Percentiles rank a stretch among this genome's conserved stretches.
Evolutionary conservation across 2,113 vertebrate species (phyloP).

Genomic region (Lepisosteus oculatus): DNA sequence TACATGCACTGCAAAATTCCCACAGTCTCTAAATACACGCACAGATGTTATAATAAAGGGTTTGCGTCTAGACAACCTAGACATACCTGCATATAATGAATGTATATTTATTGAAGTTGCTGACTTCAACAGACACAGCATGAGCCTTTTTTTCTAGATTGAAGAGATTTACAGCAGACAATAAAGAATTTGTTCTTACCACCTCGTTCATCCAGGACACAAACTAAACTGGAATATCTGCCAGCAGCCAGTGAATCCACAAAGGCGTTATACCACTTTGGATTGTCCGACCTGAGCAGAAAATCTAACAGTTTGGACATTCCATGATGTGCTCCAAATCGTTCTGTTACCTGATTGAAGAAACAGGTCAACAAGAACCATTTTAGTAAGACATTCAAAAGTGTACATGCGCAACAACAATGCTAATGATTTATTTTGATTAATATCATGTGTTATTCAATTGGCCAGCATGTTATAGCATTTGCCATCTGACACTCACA

Average conservation of each 20-base stretch:
- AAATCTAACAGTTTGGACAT: constrained; percentile 2
- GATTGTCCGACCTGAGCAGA: constrained; percentile 1
- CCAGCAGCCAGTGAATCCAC: not conserved
- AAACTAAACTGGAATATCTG: not conserved
- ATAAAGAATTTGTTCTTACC: not conserved
- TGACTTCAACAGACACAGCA: too few species aligned
- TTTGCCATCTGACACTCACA: not conserved
- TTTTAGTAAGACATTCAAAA: not conserved
- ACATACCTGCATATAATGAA: too few species aligned
- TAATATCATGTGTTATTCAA: too few species aligned
- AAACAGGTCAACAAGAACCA: not conserved
- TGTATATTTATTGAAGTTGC: too few species aligned
- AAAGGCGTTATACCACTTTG: not conserved
- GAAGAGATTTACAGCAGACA: too few species aligned
- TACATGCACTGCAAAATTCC: not conserved
- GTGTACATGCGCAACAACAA: not conserved
- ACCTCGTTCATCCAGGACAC: not conserved
- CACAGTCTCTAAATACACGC: not conserved
- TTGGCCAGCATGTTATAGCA: too few species aligned
- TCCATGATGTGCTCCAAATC: not conserved
- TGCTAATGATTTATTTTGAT: too few species aligned
- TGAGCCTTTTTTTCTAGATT: not conserved
- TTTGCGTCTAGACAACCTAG: too few species aligned
- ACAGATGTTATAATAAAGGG: not conserved
- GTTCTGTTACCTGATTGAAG: not conserved